These are phyloP conservation scores for Lytechinus pictus DNA, from an alignment of 35 echinoderm and acorn worm genomes.

Conservation along the genomic window DNA sequence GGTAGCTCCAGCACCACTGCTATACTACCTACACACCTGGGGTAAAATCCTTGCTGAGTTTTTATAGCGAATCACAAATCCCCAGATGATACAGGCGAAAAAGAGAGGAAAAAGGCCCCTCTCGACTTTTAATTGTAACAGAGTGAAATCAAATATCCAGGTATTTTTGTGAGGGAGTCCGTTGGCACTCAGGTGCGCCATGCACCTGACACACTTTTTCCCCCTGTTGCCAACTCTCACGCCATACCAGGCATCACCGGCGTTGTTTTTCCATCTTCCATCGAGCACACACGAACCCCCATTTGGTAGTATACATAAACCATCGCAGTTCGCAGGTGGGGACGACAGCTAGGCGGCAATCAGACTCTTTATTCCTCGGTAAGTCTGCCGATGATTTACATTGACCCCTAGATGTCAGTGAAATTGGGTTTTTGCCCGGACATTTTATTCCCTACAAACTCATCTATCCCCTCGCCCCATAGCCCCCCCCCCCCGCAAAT, in stretches of 20 bases:
- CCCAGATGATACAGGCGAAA: slow-evolving; percentile 15
- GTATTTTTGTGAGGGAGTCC: slow-evolving; percentile 43
- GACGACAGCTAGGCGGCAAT: slow-evolving; percentile 44
- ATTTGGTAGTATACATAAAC: slow-evolving; percentile 43
- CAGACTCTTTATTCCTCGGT: slow-evolving; percentile 40
- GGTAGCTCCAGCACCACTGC: not conserved
- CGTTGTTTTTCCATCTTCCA: not conserved
- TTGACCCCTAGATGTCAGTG: slow-evolving; percentile 57
- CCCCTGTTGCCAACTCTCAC: not conserved
- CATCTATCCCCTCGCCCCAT: not conserved
- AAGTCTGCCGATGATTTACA: slow-evolving; percentile 56
- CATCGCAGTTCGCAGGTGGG: slow-evolving; percentile 51
- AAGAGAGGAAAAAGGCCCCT: slow-evolving; percentile 28
- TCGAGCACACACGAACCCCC: slow-evolving; percentile 6
- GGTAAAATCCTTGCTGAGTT: slow-evolving; percentile 27
- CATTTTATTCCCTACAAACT: slow-evolving; percentile 19
- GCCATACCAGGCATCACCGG: not conserved
- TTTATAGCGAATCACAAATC: slow-evolving; percentile 38
- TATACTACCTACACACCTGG: slow-evolving; percentile 15
- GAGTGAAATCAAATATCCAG: slow-evolving; percentile 35
- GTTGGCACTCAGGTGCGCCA: slow-evolving; percentile 24
- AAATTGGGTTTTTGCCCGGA: slow-evolving; percentile 56
- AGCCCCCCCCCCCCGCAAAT: not conserved
- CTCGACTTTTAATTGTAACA: slow-evolving; percentile 48
- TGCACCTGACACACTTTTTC: slow-evolving; percentile 46